Percentiles rank a stretch among this genome's conserved stretches.
Conservation (phyloP, 2,888 invertebrate genomes). For the Poecilobothrus nobilitatus region DNA sequence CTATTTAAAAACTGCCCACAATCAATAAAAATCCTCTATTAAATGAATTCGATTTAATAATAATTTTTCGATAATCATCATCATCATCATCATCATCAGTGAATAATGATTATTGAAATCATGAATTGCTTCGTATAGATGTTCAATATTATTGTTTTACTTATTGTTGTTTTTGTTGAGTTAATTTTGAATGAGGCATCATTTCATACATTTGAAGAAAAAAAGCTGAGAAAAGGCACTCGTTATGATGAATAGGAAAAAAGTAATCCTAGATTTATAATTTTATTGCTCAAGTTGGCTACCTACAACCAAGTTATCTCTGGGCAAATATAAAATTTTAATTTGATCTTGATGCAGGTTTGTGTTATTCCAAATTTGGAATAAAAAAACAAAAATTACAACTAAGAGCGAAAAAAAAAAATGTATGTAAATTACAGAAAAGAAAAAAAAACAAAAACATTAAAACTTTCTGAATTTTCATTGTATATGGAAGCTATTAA, state of each 20-base stretch:
- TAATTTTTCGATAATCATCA: neutral
- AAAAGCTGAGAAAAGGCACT: neutral
- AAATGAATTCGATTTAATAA: neutral
- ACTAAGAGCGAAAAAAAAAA: too few species aligned
- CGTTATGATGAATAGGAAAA: too few species aligned
- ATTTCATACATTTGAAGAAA: neutral
- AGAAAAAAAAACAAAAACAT: neutral
- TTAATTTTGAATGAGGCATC: neutral
- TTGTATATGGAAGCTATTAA: neutral
- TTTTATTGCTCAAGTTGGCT: neutral
- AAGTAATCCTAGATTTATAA: neutral
- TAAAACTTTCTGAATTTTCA: neutral
- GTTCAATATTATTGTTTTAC: too few species aligned
- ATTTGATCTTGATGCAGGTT: neutral
- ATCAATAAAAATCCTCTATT: neutral
- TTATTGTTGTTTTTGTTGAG: neutral
- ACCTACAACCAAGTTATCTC: too few species aligned
- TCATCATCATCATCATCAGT: neutral
- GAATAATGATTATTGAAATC: too few species aligned
- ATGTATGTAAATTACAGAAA: neutral
- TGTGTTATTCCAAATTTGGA: neutral
- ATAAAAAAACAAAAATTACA: too few species aligned
- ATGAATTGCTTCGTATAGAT: too few species aligned
- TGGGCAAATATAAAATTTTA: neutral
- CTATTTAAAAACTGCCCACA: conserved; percentile 5